Conservation (phyloP, 2,888 invertebrate species). For the Drosophila monieri region DNA sequence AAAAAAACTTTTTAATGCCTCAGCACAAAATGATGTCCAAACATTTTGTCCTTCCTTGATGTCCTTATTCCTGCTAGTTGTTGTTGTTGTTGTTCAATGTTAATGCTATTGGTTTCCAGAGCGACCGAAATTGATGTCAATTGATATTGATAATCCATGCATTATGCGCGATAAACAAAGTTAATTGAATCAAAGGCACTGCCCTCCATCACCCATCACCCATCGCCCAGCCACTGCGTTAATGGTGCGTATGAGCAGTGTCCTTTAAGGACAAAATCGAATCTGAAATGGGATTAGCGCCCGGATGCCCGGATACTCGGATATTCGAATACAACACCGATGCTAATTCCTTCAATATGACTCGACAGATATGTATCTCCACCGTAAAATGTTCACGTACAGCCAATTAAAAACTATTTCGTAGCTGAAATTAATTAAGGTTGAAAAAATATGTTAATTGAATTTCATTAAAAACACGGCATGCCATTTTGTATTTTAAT, state of each 20-base stretch:
- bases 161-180: constrained; percentile 57
- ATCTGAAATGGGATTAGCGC: constrained; percentile 30
- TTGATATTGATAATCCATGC: constrained; percentile 59
- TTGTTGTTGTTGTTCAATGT: constrained; percentile 14
- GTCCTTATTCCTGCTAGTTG: background rate
- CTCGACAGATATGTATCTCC: constrained; percentile 2
- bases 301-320: background rate
- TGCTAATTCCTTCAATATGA: constrained; percentile 5
- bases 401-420: constrained; percentile 4
- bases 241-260: constrained; percentile 43
- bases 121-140: constrained; percentile 51
- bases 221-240: background rate
- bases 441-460: background rate
- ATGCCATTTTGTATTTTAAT: background rate
- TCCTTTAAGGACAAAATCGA: constrained; percentile 26
- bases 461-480: background rate
- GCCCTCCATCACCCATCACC: background rate
- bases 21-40: constrained; percentile 39
- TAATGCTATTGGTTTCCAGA: constrained; percentile 31
- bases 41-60: constrained; percentile 12
- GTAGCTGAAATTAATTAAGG: background rate
- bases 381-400: background rate
- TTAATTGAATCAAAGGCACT: constrained; percentile 54
- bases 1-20: constrained; percentile 39
- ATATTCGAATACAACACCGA: background rate